Conservation (phyloP, 2,113 vertebrate genomes). For the Zingel zingel region DNA sequence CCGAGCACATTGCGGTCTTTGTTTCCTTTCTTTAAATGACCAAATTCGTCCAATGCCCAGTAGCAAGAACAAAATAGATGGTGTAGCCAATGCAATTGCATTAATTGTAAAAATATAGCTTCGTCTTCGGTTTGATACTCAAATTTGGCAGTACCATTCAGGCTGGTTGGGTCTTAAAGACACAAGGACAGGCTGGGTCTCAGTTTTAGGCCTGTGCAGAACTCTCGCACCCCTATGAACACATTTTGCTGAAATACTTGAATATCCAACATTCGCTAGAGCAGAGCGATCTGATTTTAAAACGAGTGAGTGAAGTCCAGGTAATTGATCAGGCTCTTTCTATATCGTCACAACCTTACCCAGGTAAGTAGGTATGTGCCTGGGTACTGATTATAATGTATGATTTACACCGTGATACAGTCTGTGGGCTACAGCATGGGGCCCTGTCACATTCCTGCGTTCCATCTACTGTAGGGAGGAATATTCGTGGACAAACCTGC, state of each 20-base stretch:
- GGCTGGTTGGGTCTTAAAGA: background rate
- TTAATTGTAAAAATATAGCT: background rate
- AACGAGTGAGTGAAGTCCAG: background rate
- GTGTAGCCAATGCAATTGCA: too few relatives aligned
- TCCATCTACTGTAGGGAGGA: constrained; percentile 43
- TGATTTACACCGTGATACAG: constrained; percentile 44
- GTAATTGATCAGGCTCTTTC: background rate
- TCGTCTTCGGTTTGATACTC: background rate
- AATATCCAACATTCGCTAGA: background rate
- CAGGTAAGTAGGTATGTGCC: constrained; percentile 57
- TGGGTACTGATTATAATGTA: constrained; percentile 31
- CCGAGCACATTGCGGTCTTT: background rate
- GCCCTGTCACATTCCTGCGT: constrained; percentile 56
- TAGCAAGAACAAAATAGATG: background rate
- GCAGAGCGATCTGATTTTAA: background rate
- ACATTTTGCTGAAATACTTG: background rate
- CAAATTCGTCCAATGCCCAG: background rate
- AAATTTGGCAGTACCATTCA: background rate
- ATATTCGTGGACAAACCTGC: constrained; percentile 35
- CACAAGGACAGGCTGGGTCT: background rate
- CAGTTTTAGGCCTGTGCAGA: background rate
- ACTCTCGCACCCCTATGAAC: background rate
- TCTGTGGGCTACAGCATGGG: constrained; percentile 23
- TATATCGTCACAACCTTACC: background rate
- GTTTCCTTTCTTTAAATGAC: background rate